Base-by-base conservation (phyloP, 2,888 invertebrate species). In the Cerastis rubricosa region DNA sequence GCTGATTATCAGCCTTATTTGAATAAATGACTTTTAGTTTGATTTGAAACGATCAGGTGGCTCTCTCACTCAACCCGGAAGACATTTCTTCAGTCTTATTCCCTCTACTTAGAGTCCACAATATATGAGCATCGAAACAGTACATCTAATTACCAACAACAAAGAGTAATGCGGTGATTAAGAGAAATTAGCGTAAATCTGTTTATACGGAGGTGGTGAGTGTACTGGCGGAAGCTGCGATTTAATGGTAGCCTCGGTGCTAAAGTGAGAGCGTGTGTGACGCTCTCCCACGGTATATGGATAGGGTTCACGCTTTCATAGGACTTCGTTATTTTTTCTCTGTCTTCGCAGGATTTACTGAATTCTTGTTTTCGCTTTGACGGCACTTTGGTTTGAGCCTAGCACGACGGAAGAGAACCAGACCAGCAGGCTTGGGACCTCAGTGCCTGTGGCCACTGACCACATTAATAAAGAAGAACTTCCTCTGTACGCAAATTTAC, bases 101-200 rank as follows among this genome's bases (percentile, higher is more conserved):
- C 19, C 61, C 4, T 51, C 2, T 1, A 4, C 14, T 43, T 68
- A 71, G 12, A 47, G 29, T 25, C 25, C 11, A 64, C 0, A 81
- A 64, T 71, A 45, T 12, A 57, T 68, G 25, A 25, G 11, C 57
- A 47, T 29, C 51, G 22, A n/a, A 45, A 35, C n/a, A 65, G n/a
- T 19, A 59, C 8, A 61, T 40, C 14, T 80, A 40, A 71, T 84
- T 67, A 49, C 54, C 8, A 29, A n/a, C 22, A 70, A 73, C 57
- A 73, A 79, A 70, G 57, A 79, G 59, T 84, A 80, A 80, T 57
- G 65, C 61, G 74, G 63, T 84, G 63, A 71, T 84, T 84, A 74
- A 75, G 45, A 69, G 71, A 69, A 66, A 71, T 84, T 75, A 59
- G 71, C 40, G 40, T 57, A 64, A 25, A 68, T 64, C 64, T 43